Conservation (phyloP, 2,113 vertebrate genomes). For the Prunella himalayana region DNA sequence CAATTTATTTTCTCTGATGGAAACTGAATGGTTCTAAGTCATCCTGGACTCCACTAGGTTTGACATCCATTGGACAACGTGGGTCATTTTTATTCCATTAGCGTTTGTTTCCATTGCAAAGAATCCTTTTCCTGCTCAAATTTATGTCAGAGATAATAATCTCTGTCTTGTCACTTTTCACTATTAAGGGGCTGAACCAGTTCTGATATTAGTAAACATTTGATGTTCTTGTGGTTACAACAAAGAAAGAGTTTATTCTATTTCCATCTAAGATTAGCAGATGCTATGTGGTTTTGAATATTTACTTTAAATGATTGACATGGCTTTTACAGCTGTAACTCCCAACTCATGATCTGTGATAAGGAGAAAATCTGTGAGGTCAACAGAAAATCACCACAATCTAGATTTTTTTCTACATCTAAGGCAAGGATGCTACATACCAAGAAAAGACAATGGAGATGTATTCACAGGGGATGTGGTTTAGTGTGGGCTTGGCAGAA, state of each 20-base stretch:
- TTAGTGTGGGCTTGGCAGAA: background rate
- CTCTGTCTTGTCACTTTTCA: slow-evolving; percentile 48
- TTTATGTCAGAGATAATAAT: slow-evolving; percentile 63
- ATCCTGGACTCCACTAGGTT: background rate
- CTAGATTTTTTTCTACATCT: background rate
- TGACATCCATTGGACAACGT: slow-evolving; percentile 32
- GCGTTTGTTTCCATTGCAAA: slow-evolving; percentile 44
- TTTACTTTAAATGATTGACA: background rate
- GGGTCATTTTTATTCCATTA: slow-evolving; percentile 66
- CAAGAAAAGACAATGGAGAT: background rate
- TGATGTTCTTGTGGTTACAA: background rate
- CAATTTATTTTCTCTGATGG: slow-evolving; percentile 28
- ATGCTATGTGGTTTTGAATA: background rate
- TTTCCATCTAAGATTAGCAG: background rate
- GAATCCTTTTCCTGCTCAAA: slow-evolving; percentile 32
- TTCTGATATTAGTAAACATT: background rate
- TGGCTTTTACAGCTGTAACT: background rate
- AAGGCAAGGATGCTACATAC: background rate
- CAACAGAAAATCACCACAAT: background rate
- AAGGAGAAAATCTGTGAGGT: background rate
- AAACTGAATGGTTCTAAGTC: slow-evolving; percentile 39
- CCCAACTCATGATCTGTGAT: background rate
- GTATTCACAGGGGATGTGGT: background rate
- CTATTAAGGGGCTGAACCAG: slow-evolving; percentile 23
- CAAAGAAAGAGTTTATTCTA: slow-evolving; percentile 20